These are phyloP conservation scores for Listronotus bonariensis DNA, from an alignment of 1,140 invertebrate species.

Conservation along the genomic window DNA sequence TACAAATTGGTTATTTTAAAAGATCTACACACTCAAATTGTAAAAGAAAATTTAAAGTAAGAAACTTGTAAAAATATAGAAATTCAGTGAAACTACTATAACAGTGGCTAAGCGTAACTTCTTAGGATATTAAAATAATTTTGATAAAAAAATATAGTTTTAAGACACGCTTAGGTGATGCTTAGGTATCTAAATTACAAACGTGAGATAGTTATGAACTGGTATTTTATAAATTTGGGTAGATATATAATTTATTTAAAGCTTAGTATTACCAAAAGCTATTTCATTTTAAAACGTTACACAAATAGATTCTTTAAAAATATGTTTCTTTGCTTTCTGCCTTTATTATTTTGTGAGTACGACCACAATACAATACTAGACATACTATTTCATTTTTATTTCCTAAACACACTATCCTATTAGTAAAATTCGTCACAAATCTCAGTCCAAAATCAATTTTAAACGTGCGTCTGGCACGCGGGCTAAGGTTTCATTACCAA, in stretches of 20 bases:
- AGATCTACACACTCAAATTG: slow-evolving; percentile 12
- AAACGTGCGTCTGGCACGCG: neutral
- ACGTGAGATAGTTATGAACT: slow-evolving; percentile 9
- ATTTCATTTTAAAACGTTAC: slow-evolving; percentile 10
- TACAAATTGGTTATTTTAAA: neutral
- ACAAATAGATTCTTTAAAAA: slow-evolving; percentile 25
- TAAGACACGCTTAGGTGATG: slow-evolving; percentile 40
- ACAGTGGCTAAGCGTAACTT: slow-evolving; percentile 24
- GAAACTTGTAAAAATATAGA: slow-evolving; percentile 17
- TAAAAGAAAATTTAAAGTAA: slow-evolving; percentile 8
- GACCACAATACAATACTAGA: slow-evolving; percentile 26
- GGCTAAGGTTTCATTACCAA: neutral
- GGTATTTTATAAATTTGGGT: slow-evolving; percentile 8
- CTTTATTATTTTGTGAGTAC: slow-evolving; percentile 27
- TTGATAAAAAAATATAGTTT: slow-evolving; percentile 28
- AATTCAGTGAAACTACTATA: slow-evolving; percentile 9
- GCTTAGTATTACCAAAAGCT: slow-evolving; percentile 33
- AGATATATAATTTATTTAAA: slow-evolving; percentile 17
- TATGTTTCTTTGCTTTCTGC: slow-evolving; percentile 28
- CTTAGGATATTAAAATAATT: slow-evolving; percentile 18
- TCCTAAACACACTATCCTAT: slow-evolving; percentile 5
- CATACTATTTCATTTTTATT: slow-evolving; percentile 3
- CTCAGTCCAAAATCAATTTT: slow-evolving; percentile 20
- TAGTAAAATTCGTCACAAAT: slow-evolving; percentile 4
- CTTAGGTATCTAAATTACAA: slow-evolving; percentile 24